Evolutionary conservation across 2,797 vertebrate genomes (phyloP).

Genomic region (Botia almorhae): DNA sequence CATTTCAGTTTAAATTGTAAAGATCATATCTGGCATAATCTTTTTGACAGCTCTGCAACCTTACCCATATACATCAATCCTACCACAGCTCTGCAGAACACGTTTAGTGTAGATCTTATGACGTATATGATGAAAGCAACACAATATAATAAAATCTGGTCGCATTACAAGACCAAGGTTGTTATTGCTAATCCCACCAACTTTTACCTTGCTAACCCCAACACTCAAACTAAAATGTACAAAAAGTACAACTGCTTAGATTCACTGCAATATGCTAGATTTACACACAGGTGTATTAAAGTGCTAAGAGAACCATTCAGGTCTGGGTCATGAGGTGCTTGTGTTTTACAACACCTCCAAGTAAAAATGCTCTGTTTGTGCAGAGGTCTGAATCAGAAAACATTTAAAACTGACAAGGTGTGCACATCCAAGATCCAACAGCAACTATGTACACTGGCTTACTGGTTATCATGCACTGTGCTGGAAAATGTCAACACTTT

Average conservation of each 20-base stretch:
- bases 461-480: conserved; percentile 18
- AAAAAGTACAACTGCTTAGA: neutral
- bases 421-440: conserved; percentile 7
- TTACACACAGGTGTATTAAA: neutral
- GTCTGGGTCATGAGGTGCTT: conserved; percentile 17
- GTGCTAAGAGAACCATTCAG: neutral
- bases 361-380: conserved; percentile 12
- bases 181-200: conserved; percentile 2
- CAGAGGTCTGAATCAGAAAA: conserved; percentile 16
- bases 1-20: neutral
- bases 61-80: neutral
- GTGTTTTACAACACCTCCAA: conserved; percentile 3
- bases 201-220: neutral
- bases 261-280: neutral
- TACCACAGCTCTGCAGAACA: neutral
- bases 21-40: neutral
- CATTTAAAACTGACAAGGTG: conserved; percentile 22
- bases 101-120: too few species aligned
- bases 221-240: neutral
- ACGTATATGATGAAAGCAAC: too few species aligned
- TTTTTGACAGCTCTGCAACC: neutral
- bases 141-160: too few species aligned
- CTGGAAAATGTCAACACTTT: conserved; percentile 28
- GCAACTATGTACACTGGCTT: neutral
- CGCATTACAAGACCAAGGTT: neutral